Conservation (phyloP, 2,888 invertebrate genomes). For the Diabrotica balteata region DNA sequence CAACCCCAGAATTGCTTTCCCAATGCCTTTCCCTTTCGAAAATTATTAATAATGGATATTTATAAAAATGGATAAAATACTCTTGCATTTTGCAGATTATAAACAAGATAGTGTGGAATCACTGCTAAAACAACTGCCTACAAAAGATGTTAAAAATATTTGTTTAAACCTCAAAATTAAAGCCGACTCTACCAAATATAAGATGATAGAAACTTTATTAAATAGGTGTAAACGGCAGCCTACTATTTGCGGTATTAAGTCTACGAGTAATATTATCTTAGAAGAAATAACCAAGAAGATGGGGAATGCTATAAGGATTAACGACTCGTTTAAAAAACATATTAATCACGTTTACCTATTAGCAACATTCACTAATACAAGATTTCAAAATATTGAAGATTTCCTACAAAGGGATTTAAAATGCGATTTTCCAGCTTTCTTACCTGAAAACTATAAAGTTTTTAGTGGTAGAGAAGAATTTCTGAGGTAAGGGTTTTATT, state of each 20-base stretch:
- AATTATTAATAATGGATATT: too few species aligned
- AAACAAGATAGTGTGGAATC: slow-evolving; percentile 23
- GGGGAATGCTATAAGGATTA: slow-evolving; percentile 49
- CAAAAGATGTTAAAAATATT: slow-evolving; percentile 30
- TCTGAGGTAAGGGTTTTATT: slow-evolving; percentile 37
- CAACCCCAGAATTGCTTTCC: too few species aligned
- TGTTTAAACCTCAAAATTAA: slow-evolving; percentile 24
- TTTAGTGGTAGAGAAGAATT: slow-evolving; percentile 49
- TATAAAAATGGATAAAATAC: too few species aligned
- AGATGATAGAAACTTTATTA: slow-evolving; percentile 43
- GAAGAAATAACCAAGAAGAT: slow-evolving; percentile 45
- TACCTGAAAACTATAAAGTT: slow-evolving; percentile 41
- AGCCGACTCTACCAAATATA: slow-evolving; percentile 37
- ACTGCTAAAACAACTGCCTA: slow-evolving; percentile 32
- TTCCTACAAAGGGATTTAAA: slow-evolving; percentile 42
- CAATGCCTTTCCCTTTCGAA: too few species aligned
- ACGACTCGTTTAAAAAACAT: slow-evolving; percentile 37
- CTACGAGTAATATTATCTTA: slow-evolving; percentile 44
- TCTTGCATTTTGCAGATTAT: slow-evolving; percentile 29
- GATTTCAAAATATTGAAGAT: slow-evolving; percentile 42
- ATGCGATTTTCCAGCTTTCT: slow-evolving; percentile 44
- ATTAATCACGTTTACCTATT: slow-evolving; percentile 48
- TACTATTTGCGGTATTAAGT: slow-evolving; percentile 46
- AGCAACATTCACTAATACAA: slow-evolving; percentile 48
- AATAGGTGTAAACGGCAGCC: slow-evolving; percentile 44